Evolutionary conservation across 2,888 invertebrate species (phyloP).

Genomic region (Chymomyza caudatula): DNA sequence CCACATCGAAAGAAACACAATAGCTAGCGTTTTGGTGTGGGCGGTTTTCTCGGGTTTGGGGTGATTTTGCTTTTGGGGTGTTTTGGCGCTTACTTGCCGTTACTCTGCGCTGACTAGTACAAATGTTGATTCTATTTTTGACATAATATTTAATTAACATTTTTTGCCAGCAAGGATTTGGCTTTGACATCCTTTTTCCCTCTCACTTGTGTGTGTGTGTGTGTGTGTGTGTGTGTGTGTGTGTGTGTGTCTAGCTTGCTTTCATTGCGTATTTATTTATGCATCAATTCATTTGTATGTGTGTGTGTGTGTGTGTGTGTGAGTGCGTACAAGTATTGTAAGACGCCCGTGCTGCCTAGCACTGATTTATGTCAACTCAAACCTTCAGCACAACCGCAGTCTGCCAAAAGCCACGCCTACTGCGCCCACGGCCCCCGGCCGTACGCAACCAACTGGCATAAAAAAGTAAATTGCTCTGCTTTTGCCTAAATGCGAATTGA

Average conservation of each 20-base stretch:
- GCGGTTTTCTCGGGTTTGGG: neutral
- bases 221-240: no score
- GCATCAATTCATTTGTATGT: slow-evolving; percentile 54
- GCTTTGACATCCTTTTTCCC: neutral
- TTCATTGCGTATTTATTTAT: slow-evolving; percentile 54
- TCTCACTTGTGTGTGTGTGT: slow-evolving; percentile 33
- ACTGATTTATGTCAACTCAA: slow-evolving; percentile 62
- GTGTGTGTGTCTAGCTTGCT: neutral
- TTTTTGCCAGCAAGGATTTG: slow-evolving; percentile 18
- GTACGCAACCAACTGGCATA: neutral
- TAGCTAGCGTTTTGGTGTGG: neutral
- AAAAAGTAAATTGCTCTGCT: slow-evolving; percentile 2
- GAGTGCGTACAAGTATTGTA: neutral
- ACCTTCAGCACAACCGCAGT: neutral
- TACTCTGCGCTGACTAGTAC: neutral
- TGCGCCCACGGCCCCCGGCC: no score
- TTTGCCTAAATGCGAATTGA: slow-evolving; percentile 61
- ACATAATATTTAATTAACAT: slow-evolving; percentile 60
- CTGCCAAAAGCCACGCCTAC: neutral
- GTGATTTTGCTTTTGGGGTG: neutral
- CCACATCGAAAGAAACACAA: slow-evolving; percentile 14
- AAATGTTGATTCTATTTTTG: slow-evolving; percentile 51
- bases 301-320: neutral
- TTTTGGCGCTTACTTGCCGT: neutral
- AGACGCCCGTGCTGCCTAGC: slow-evolving; percentile 24